Evolutionary conservation across 2,888 invertebrate genomes (phyloP).

Genomic region (Phengaris arion): DNA sequence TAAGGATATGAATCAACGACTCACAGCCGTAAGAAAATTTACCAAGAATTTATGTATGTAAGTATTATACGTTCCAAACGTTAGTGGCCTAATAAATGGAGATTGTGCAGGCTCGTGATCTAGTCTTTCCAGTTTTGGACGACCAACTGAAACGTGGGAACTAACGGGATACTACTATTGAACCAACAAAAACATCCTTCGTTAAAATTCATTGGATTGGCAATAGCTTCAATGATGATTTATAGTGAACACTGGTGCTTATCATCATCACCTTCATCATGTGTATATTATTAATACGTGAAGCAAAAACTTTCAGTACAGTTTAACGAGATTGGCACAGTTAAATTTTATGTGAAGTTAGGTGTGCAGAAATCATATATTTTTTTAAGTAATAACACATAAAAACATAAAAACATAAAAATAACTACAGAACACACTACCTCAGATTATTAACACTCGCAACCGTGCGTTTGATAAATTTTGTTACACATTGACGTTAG

Average conservation of each 20-base stretch:
- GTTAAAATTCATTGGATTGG: constrained; percentile 19
- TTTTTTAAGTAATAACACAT: no score
- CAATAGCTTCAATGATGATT: not conserved
- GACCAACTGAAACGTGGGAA: constrained; percentile 65
- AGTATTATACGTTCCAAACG: constrained; percentile 20
- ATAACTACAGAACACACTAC: no score
- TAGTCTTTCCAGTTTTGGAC: constrained; percentile 72
- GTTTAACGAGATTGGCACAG: no score
- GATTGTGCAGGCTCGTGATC: constrained; percentile 41
- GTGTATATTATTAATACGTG: no score
- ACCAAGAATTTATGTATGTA: constrained; percentile 1
- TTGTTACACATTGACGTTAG: no score
- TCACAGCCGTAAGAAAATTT: not conserved
- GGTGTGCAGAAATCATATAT: no score
- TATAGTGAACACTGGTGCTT: not conserved
- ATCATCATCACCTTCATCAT: no score
- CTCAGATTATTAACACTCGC: no score
- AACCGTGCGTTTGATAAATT: no score
- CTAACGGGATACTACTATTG: constrained; percentile 49
- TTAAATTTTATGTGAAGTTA: no score
- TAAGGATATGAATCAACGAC: not conserved
- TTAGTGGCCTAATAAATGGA: constrained; percentile 18
- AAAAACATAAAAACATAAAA: no score
- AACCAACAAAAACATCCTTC: constrained; percentile 21
- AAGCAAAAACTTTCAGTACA: no score